Conservation (phyloP, 2,113 vertebrate species). For the Larimichthys polyactis region DNA sequence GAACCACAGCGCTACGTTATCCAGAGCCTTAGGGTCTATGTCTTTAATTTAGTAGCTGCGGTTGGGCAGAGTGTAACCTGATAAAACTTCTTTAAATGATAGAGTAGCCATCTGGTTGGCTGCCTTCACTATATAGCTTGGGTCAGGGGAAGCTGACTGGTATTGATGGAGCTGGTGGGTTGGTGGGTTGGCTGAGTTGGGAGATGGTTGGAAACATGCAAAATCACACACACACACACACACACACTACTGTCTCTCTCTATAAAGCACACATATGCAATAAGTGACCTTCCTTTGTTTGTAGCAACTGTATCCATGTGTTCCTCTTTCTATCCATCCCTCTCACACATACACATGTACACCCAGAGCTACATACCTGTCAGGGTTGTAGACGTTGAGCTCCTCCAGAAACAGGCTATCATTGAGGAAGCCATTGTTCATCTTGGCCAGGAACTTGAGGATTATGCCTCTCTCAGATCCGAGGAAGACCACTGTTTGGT, state of each 20-base stretch:
- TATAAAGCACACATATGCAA: constrained; percentile 35
- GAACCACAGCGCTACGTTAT: constrained; percentile 70
- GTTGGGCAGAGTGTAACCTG: constrained; percentile 81
- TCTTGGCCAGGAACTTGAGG: constrained; percentile 96
- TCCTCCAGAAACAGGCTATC: constrained; percentile 98
- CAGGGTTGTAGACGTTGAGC: constrained; percentile 95
- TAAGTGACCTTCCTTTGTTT: constrained; percentile 40
- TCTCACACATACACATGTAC: constrained; percentile 1
- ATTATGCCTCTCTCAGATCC: constrained; percentile 98
- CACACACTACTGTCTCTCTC: constrained; percentile 16
- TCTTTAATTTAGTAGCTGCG: constrained; percentile 85
- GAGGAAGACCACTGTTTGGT: constrained; percentile 96
- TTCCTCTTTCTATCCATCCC: constrained; percentile 32
- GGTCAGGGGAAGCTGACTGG: constrained; percentile 65
- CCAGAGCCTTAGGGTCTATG: constrained; percentile 69
- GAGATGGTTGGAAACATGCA: constrained; percentile 64
- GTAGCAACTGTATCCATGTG: constrained; percentile 66
- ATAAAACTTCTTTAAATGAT: constrained; percentile 84
- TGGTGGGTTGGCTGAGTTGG: constrained; percentile 61
- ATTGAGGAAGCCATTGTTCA: constrained; percentile 92
- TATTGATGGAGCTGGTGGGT: constrained; percentile 69
- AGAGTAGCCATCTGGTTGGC: constrained; percentile 80
- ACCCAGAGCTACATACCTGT: constrained; percentile 88
- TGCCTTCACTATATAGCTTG: constrained; percentile 62
- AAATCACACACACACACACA: constrained; percentile 36